Evolutionary conservation across 2,113 vertebrate species (phyloP), one percentile per base, ranked within the genome.

Genomic region (Leptosomus discolor): DNA sequence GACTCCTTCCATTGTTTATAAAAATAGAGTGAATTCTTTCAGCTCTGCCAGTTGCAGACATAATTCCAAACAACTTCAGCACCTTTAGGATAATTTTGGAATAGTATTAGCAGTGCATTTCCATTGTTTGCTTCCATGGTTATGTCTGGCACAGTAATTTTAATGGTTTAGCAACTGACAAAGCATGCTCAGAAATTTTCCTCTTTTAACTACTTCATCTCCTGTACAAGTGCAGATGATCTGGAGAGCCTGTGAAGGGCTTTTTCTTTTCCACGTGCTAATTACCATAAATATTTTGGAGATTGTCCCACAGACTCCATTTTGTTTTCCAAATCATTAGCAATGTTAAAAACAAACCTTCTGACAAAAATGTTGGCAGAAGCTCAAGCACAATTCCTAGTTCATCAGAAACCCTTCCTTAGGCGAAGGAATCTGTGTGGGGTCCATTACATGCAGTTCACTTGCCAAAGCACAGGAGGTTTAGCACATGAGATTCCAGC

Each of bases 271-370:
- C 74, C 57, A 51, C 0, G 0, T 93, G 69, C 63, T 96, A 88
- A 96, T 96, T 91, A 53, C 39, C 60, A 48, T 78, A 91, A 95
- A 93, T 81, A 81, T 89, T 96, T 94, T 92, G 27, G 73, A 93
- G 61, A 64, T 48, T 61, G 36, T 79, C 71, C 80, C 79, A 88
- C 56, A 78, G 69, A 58, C n/a, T 90, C 78, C 20, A 12, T 64
- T 91, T 92, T 94, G 90, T 93, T 86, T 95, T 78, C 83, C 39
- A 63, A 93, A 90, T 90, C 85, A 90, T 95, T 94, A 94, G 60
- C 88, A 65, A 86, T 39, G 76, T 84, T 88, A 67, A 86, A 93
- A 96, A 68, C 84, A 95, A 95, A 85, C 64, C 56, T 90, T 61
- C 63, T 75, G 64, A 92, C 76, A 64, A 68, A 88, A 84, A 75